These are phyloP conservation scores for Sphaerophoria taeniata DNA, from an alignment of 2,888 invertebrate genomes.

Conservation along the genomic window DNA sequence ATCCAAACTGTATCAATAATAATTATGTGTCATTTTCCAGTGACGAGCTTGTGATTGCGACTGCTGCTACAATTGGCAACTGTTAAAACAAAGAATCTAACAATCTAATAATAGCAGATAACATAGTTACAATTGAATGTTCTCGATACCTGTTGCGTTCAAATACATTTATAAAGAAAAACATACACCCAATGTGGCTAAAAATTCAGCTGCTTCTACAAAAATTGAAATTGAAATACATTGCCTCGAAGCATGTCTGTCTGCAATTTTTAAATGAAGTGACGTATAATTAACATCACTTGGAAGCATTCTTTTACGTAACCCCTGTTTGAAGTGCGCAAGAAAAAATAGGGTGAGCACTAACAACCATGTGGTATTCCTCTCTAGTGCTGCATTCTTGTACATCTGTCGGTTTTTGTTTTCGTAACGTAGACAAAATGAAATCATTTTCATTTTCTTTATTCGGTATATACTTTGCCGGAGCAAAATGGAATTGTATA, in stretches of 20 bases:
- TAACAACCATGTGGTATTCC: constrained; percentile 57
- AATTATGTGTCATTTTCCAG: too few relatives aligned
- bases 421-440: neutral
- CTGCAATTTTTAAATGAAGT: constrained; percentile 62
- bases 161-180: neutral
- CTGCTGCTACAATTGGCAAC: neutral
- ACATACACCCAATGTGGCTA: neutral
- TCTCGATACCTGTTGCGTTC: constrained; percentile 16
- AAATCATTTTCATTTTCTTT: constrained; percentile 35
- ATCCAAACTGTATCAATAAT: too few relatives aligned
- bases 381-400: constrained; percentile 31
- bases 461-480: neutral
- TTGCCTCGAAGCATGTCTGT: constrained; percentile 46
- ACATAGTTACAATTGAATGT: neutral
- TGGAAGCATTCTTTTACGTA: constrained; percentile 40
- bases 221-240: constrained; percentile 11
- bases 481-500: constrained; percentile 17
- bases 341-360: constrained; percentile 47
- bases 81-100: neutral
- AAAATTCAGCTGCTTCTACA: constrained; percentile 38
- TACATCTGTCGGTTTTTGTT: constrained; percentile 53
- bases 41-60: too few relatives aligned
- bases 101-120: neutral
- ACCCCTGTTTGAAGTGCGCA: constrained; percentile 40
- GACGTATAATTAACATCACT: constrained; percentile 67